Evolutionary conservation across 2,888 invertebrate species (phyloP).

Genomic region (Mechanitis mazaeus): DNA sequence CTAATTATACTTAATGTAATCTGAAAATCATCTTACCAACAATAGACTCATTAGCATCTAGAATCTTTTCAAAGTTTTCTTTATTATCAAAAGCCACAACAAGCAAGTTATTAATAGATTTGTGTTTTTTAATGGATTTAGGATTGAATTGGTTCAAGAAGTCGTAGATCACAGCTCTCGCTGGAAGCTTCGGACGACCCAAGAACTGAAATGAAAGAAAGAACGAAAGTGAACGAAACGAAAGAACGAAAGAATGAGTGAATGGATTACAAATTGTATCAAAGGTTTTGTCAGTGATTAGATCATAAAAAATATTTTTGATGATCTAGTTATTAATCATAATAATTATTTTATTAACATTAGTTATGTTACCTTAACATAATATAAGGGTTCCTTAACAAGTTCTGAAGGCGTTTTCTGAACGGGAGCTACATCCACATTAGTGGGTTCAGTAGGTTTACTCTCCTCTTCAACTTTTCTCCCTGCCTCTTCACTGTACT

Average conservation of each 20-base stretch:
- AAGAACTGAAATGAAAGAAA: slow-evolving; percentile 35
- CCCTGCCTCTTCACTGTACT: not conserved
- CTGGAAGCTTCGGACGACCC: slow-evolving; percentile 52
- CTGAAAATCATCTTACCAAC: slow-evolving; percentile 44
- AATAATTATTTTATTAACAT: not conserved
- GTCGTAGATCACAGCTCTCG: slow-evolving; percentile 46
- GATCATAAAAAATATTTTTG: too few relatives aligned
- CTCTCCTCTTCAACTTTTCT: not conserved
- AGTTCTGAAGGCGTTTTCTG: slow-evolving; percentile 5
- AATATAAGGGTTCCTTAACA: slow-evolving; percentile 15
- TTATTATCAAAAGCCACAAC: slow-evolving; percentile 52
- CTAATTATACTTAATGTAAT: too few relatives aligned
- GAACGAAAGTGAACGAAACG: too few relatives aligned
- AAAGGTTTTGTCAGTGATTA: not conserved
- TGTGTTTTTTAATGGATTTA: slow-evolving; percentile 57
- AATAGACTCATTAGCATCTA: slow-evolving; percentile 43
- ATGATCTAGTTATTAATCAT: not conserved
- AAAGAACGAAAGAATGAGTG: too few relatives aligned
- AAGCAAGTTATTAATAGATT: slow-evolving; percentile 48
- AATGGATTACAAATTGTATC: not conserved
- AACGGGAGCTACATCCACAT: slow-evolving; percentile 6
- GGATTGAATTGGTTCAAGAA: slow-evolving; percentile 53
- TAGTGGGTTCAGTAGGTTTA: slow-evolving; percentile 1
- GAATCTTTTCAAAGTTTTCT: slow-evolving; percentile 43
- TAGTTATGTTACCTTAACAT: slow-evolving; percentile 25